Percentiles rank a stretch among this genome's conserved stretches.
Conservation (phyloP, 2,888 invertebrate species). For the Lasioglossum calceatum region DNA sequence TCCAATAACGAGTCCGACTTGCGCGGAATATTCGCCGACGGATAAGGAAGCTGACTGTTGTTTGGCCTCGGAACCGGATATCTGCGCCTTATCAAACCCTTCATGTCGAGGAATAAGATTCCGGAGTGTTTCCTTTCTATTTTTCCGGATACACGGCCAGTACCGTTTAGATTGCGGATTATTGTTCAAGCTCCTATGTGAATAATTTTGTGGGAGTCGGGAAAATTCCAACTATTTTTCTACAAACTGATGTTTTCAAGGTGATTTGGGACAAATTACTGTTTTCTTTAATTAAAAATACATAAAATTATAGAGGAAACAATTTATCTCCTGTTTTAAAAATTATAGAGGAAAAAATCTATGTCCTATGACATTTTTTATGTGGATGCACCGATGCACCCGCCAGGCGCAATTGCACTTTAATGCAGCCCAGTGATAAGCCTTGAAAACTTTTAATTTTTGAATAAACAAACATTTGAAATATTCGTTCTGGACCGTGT, state of each 20-base stretch:
- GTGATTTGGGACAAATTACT: too few species aligned
- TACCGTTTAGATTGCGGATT: neutral
- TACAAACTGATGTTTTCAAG: too few species aligned
- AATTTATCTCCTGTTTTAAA: too few species aligned
- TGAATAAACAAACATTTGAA: neutral
- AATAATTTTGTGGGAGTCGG: neutral
- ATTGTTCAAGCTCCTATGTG: neutral
- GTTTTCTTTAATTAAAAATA: too few species aligned
- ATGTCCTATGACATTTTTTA: too few species aligned
- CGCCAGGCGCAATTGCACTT: too few species aligned
- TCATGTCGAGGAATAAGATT: neutral
- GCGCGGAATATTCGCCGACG: slow-evolving; percentile 3
- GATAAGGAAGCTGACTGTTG: neutral
- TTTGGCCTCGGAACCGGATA: neutral
- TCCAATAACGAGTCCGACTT: neutral
- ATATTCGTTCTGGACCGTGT: too few species aligned
- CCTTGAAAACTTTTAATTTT: neutral
- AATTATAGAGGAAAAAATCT: too few species aligned
- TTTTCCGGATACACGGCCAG: neutral
- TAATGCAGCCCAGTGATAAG: too few species aligned
- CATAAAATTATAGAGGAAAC: too few species aligned
- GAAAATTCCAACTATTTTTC: neutral
- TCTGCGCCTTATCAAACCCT: neutral
- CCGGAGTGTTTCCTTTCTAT: neutral
- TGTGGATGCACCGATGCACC: too few species aligned